A percentile compares a stretch with the other conserved stretches of the same genome.
Conservation (phyloP, 1,140 invertebrate species). For the Thaumetopoea pityocampa region DNA sequence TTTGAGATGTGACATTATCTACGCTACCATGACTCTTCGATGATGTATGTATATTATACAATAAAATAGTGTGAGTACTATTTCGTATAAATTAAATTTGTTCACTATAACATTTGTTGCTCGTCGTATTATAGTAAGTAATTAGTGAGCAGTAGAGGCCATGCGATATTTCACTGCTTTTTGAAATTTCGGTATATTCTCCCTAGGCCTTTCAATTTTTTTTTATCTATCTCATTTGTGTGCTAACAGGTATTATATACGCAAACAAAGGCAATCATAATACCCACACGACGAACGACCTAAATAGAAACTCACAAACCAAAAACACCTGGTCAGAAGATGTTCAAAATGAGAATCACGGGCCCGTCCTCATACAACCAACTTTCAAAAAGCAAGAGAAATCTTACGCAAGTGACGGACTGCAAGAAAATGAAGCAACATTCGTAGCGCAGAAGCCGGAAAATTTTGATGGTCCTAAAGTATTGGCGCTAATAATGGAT, state of each 20-base stretch:
- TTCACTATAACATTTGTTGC: no score
- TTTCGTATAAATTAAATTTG: no score
- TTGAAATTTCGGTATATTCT: no score
- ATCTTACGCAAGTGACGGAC: slow-evolving; percentile 35
- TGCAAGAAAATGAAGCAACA: slow-evolving; percentile 73
- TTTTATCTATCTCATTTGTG: slow-evolving; percentile 11
- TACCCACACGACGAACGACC: slow-evolving; percentile 29
- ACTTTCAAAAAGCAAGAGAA: slow-evolving; percentile 66
- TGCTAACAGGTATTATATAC: slow-evolving; percentile 59
- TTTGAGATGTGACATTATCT: no score
- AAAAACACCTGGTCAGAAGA: slow-evolving; percentile 41
- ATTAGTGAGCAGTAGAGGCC: no score
- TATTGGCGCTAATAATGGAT: slow-evolving; percentile 58
- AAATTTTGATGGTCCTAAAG: slow-evolving; percentile 57
- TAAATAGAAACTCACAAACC: slow-evolving; percentile 21
- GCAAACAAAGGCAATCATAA: slow-evolving; percentile 54
- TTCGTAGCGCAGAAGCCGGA: slow-evolving; percentile 56
- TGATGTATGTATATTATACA: no score
- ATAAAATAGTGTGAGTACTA: no score
- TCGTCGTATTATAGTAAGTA: no score
- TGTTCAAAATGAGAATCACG: slow-evolving; percentile 52
- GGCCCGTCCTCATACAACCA: slow-evolving; percentile 67
- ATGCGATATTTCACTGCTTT: no score
- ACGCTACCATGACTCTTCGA: no score
- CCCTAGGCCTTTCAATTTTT: no score